Evolutionary conservation across 2,888 invertebrate species (phyloP).

Genomic region (Diploptera punctata): DNA sequence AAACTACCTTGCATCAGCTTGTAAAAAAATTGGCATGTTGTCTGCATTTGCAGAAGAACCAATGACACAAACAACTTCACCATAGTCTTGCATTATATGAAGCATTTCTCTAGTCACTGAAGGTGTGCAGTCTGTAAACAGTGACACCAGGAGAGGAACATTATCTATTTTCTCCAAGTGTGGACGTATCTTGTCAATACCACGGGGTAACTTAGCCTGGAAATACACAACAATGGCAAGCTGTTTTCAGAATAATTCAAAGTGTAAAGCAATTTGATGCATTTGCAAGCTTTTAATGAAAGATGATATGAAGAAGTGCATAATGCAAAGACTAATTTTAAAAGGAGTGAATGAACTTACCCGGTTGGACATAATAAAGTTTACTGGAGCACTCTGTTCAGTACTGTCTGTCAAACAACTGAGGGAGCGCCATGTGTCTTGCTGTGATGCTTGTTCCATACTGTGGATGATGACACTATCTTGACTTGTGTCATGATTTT

Average conservation of each 20-base stretch:
- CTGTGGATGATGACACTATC: constrained; percentile 53
- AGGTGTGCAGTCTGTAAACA: constrained; percentile 98
- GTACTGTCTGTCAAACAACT: constrained; percentile 89
- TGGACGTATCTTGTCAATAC: constrained; percentile 95
- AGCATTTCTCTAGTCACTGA: constrained; percentile 91
- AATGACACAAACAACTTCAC: constrained; percentile 87
- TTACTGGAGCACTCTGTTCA: constrained; percentile 88
- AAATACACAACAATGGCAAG: too few species aligned
- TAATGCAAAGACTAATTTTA: too few species aligned
- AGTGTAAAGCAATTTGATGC: too few species aligned
- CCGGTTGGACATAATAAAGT: constrained; percentile 92
- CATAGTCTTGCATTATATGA: constrained; percentile 82
- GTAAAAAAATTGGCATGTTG: constrained; percentile 92
- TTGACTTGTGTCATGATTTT: constrained; percentile 51
- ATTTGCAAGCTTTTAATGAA: too few species aligned
- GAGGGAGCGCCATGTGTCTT: constrained; percentile 79
- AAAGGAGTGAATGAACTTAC: constrained; percentile 57
- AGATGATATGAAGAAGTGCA: too few species aligned
- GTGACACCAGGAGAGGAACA: constrained; percentile 94
- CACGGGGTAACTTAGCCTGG: constrained; percentile 92
- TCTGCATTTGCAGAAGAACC: constrained; percentile 91
- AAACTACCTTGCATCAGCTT: constrained; percentile 84
- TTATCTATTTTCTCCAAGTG: constrained; percentile 96
- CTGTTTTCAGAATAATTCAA: too few species aligned
- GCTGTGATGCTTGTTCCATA: constrained; percentile 61